phyloP scores from a whole-genome alignment of 2,797 vertebrate species.

The Pangasius larnaudii region DNA sequence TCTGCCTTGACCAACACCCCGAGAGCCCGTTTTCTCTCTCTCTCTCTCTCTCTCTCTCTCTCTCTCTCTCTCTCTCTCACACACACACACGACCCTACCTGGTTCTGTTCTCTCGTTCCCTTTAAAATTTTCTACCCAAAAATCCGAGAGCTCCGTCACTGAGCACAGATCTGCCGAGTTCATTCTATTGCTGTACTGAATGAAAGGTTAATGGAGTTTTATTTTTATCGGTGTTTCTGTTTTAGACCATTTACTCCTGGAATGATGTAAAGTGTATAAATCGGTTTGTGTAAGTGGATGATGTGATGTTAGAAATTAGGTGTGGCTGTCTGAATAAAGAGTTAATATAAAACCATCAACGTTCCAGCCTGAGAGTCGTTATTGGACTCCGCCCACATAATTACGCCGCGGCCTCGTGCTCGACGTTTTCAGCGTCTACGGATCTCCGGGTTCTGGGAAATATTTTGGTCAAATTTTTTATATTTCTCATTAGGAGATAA shows the following conservation, averaged over 20 bases:
- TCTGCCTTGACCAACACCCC: conserved; percentile 46
- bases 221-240: conserved; percentile 51
- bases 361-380: background rate
- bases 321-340: conserved; percentile 81
- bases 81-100: background rate
- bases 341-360: conserved; percentile 63
- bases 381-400: background rate
- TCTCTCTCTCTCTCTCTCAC: background rate
- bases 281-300: conserved; percentile 65
- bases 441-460: background rate
- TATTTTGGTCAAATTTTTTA: background rate
- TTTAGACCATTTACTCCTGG: conserved; percentile 59
- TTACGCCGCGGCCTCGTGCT: background rate
- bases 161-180: conserved; percentile 60
- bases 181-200: conserved; percentile 68
- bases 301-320: conserved; percentile 65
- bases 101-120: conserved; percentile 32
- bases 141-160: conserved; percentile 65
- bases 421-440: too few species aligned
- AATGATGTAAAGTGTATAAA: conserved; percentile 76
- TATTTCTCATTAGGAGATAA: background rate
- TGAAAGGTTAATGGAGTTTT: conserved; percentile 50
- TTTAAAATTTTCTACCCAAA: conserved; percentile 68
- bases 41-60: conserved; percentile 28
- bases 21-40: conserved; percentile 21